Evolutionary conservation across 2,797 vertebrate species (phyloP), one percentile per base, ranked within the genome.

Genomic region (Xyrichtys novacula): DNA sequence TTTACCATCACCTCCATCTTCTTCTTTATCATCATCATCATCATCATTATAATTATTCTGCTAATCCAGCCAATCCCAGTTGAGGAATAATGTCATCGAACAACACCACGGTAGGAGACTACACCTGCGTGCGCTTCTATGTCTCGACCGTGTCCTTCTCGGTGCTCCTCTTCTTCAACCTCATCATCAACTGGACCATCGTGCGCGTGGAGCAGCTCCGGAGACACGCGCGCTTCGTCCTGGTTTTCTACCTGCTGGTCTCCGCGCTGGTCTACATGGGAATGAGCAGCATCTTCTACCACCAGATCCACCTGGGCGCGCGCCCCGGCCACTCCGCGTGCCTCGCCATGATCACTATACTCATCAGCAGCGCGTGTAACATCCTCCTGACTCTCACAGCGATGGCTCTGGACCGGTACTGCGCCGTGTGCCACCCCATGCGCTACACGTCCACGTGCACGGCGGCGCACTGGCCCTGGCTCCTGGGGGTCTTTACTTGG

Each of bases 381-480:
- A 93, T 91, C 78, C 89, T 95, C 10, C 87, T 95, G 58, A 94
- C 94, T 9, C 91, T 95, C 71, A 94, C 94, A 1, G 86, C 38
- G 4, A 95, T 95, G 94, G 94, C 94, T 0, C n/a, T 95, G 66
- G 94, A 95, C 80, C 92, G 93, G 0, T 93, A 90, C 70, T 82
- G 65, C 46, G 93, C 93, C 44, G 90, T 95, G 49, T 94, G 93
- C 64, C 85, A 92, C 73, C 92, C 93, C 12, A 69, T 95, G 74
- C 84, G 91, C 53, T 95, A 94, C 85, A 80, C 47, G 15, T 59
- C 80, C 28, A 10, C 29, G 5, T 85, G 85, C 65, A 49, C 78
- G 1, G 44, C 65, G 2, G 48, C 62, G 1, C 47, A 38, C 58
- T 92, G 89, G 91, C 91, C 93, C 7, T 94, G 93, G 93, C 53